Percentiles rank a stretch among this genome's conserved stretches.
Conservation (phyloP, 2,113 vertebrate genomes). For the Alethe castanea region DNA sequence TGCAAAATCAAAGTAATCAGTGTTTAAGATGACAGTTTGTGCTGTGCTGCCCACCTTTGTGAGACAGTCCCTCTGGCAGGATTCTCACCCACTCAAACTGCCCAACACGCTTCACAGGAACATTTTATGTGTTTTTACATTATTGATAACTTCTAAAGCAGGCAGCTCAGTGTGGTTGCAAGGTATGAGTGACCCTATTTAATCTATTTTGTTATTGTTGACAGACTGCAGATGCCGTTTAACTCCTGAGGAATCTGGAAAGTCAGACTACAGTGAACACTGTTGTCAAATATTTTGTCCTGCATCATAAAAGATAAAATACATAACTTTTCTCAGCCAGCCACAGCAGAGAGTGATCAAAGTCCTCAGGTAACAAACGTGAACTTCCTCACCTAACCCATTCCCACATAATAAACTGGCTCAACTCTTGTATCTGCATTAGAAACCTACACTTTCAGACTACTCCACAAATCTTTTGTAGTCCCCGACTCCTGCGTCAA, state of each 20-base stretch:
- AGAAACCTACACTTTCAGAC: neutral
- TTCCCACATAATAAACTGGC: neutral
- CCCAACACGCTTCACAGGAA: fast-evolving
- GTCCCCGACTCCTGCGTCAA: fast-evolving
- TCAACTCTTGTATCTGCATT: neutral
- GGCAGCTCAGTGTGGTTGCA: neutral
- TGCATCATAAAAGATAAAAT: neutral
- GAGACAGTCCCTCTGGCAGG: neutral
- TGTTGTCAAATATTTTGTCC: neutral
- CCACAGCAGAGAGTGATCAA: neutral
- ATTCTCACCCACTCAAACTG: neutral
- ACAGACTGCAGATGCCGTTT: neutral
- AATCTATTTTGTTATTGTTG: neutral
- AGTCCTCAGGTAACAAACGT: neutral
- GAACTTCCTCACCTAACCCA: neutral
- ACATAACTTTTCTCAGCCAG: neutral
- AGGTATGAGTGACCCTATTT: neutral
- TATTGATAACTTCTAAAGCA: neutral
- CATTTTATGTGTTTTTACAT: neutral
- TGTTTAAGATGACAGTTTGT: neutral
- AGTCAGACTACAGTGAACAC: neutral
- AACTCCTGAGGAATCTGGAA: neutral
- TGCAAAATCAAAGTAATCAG: neutral
- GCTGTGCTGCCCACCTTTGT: fast-evolving
- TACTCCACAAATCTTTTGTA: neutral